Evolutionary conservation across 1,140 invertebrate genomes (phyloP).

Genomic region (Aphaenogaster rudis): DNA sequence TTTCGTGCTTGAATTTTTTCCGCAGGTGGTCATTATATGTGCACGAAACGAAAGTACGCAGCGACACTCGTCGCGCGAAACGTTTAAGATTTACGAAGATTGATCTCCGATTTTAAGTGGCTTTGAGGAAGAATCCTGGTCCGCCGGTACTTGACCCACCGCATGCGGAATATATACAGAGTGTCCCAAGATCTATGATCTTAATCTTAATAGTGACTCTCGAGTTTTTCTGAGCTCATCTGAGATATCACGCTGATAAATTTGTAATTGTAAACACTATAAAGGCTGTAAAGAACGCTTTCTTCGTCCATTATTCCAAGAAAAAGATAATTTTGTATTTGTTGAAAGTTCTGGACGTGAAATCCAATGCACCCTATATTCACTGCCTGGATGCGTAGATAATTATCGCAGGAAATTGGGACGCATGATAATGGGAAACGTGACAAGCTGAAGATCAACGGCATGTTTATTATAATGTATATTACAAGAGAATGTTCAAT

Average conservation of each 20-base stretch:
- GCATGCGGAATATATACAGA: background rate
- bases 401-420: slow-evolving; percentile 30
- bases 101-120: slow-evolving; percentile 46
- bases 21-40: slow-evolving; percentile 48
- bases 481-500: slow-evolving; percentile 33
- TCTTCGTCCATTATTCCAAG: background rate
- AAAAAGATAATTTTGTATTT: background rate
- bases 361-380: background rate
- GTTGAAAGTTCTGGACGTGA: background rate
- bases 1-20: slow-evolving; percentile 49
- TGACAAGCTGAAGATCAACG: slow-evolving; percentile 28
- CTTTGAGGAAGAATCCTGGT: slow-evolving; percentile 8
- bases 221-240: background rate
- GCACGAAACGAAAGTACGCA: slow-evolving; percentile 9
- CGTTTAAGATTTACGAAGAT: slow-evolving; percentile 60
- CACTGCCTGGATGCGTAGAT: background rate
- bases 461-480: slow-evolving; percentile 34
- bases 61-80: slow-evolving; percentile 51
- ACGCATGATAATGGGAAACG: slow-evolving; percentile 22
- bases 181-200: background rate
- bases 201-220: background rate
- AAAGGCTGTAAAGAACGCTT: background rate
- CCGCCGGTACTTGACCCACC: background rate
- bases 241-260: background rate
- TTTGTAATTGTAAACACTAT: background rate